Percentiles rank a stretch among this genome's conserved stretches.
Conservation (phyloP, 2,797 vertebrate genomes). For the Labeo calbasu region DNA sequence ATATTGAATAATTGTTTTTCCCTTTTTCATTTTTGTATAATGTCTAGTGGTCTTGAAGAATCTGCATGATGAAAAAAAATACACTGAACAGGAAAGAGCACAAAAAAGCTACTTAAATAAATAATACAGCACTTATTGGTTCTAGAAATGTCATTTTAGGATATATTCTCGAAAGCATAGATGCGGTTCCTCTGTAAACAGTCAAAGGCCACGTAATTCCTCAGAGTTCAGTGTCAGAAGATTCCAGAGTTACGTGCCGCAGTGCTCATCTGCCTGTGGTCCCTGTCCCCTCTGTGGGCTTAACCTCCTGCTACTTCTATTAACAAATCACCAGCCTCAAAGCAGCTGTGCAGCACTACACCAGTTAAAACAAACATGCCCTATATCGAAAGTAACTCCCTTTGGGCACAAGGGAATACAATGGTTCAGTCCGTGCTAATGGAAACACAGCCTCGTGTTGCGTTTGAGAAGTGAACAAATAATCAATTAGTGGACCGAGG, state of each 20-base stretch:
- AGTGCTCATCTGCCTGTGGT: slow-evolving; percentile 35
- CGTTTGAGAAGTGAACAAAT: neutral
- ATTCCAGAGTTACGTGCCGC: slow-evolving; percentile 38
- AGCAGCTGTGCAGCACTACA: slow-evolving; percentile 30
- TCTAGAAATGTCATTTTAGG: neutral
- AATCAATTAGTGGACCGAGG: neutral
- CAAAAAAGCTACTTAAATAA: neutral
- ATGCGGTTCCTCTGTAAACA: neutral
- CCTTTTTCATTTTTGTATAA: neutral
- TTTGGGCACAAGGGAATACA: neutral
- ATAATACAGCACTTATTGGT: neutral
- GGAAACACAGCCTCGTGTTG: neutral
- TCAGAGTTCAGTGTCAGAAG: slow-evolving; percentile 35
- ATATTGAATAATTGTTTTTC: too few relatives aligned
- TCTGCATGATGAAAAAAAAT: neutral
- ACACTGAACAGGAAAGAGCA: neutral
- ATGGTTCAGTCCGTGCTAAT: neutral
- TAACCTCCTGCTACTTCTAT: slow-evolving; percentile 36
- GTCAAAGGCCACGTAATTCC: slow-evolving; percentile 15
- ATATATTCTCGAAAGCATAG: neutral
- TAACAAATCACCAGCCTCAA: slow-evolving; percentile 37
- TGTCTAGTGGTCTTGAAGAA: neutral
- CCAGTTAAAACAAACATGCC: slow-evolving; percentile 11
- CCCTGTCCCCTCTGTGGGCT: slow-evolving; percentile 18
- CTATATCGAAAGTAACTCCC: neutral